Percentiles rank a stretch among this genome's conserved stretches.
phyloP scores from a whole-genome alignment of 2,888 invertebrate species.

The Microctonus brassicae region DNA sequence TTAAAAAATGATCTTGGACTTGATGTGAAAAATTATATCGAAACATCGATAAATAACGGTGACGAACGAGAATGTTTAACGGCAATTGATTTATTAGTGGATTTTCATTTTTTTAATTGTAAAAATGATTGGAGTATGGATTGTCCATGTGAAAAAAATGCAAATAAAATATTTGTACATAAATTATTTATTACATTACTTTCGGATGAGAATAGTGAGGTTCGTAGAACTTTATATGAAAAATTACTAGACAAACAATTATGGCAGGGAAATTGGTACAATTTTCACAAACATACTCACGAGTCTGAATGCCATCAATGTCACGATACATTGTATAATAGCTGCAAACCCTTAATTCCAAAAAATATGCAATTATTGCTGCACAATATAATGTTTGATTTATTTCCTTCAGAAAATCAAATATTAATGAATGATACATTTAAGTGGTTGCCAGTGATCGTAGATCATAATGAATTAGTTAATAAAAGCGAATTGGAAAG shows the following conservation, averaged over 20 bases:
- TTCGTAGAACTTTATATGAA: slow-evolving; percentile 69
- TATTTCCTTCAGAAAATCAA: not conserved
- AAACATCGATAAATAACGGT: slow-evolving; percentile 8
- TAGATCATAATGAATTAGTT: not conserved
- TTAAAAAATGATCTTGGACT: not conserved
- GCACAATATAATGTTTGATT: not conserved
- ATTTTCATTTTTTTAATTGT: no score
- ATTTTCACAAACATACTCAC: no score
- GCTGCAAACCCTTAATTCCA: not conserved
- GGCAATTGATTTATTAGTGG: slow-evolving; percentile 51
- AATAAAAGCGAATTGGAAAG: slow-evolving; percentile 59
- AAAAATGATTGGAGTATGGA: no score
- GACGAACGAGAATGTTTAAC: slow-evolving; percentile 49
- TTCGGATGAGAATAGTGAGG: slow-evolving; percentile 73
- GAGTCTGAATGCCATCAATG: not conserved
- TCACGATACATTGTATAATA: not conserved
- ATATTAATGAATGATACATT: not conserved
- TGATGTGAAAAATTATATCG: not conserved
- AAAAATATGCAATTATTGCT: not conserved
- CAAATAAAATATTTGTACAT: slow-evolving; percentile 65
- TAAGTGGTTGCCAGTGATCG: not conserved
- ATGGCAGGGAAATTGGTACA: not conserved
- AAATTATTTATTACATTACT: slow-evolving; percentile 70
- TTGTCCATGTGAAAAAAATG: not conserved
- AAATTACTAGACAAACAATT: not conserved